phyloP scores from a whole-genome alignment of 2,113 vertebrate genomes.

The Pteronura brasiliensis region DNA sequence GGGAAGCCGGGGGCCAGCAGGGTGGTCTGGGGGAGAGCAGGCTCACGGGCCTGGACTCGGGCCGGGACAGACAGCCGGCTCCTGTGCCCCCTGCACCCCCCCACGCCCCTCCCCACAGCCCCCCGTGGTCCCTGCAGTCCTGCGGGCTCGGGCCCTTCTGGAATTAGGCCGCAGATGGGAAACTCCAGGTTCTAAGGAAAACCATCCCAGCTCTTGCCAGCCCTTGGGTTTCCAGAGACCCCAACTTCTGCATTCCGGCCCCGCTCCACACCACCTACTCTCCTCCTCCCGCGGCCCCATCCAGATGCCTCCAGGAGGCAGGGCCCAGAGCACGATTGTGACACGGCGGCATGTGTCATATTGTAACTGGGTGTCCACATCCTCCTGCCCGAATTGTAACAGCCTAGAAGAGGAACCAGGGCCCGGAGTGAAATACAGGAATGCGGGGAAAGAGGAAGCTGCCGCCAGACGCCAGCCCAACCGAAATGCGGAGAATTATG shows the following conservation, averaged over 20 bases:
- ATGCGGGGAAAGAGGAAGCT: constrained; percentile 97
- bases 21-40: neutral
- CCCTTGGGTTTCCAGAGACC: neutral
- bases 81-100: too few species aligned
- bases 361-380: constrained; percentile 91
- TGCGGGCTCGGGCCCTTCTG: accelerated
- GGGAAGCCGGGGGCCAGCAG: neutral
- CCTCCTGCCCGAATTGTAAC: constrained; percentile 87
- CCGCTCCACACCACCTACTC: neutral
- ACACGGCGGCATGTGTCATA: constrained; percentile 85
- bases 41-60: neutral
- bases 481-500: constrained; percentile 94
- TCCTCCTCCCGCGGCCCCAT: neutral
- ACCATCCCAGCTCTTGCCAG: neutral
- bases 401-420: constrained; percentile 93
- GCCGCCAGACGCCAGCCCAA: constrained; percentile 85
- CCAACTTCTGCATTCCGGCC: constrained; percentile 15
- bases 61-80: neutral
- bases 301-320: constrained; percentile 58
- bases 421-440: constrained; percentile 95
- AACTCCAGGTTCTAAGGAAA: neutral
- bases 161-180: neutral
- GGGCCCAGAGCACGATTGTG: constrained; percentile 69
- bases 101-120: too few species aligned
- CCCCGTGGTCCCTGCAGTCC: accelerated